Conservation (phyloP, 2,888 invertebrate genomes). For the Dasypogon diadema region DNA sequence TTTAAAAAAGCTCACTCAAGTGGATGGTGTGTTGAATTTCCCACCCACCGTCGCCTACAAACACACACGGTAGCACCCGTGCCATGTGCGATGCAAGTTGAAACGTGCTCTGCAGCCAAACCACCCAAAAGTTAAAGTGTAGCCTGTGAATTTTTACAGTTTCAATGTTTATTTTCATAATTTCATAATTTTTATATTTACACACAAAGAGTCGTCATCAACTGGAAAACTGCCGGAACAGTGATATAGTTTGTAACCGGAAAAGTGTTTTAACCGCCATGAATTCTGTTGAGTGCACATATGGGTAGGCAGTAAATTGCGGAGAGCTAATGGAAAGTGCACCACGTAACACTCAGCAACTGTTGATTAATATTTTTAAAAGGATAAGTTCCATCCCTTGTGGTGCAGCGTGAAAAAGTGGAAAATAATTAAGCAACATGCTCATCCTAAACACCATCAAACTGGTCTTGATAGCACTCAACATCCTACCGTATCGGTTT, state of each 20-base stretch:
- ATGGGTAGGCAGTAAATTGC: constrained; percentile 25
- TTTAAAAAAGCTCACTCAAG: constrained; percentile 32
- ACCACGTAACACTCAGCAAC: neutral
- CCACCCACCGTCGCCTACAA: neutral
- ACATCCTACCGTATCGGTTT: constrained; percentile 68
- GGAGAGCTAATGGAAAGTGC: constrained; percentile 1
- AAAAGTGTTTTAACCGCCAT: constrained; percentile 30
- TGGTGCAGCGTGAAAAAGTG: constrained; percentile 1
- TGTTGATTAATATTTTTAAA: constrained; percentile 22
- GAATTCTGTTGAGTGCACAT: constrained; percentile 14
- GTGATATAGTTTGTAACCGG: constrained; percentile 28
- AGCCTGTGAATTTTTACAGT: constrained; percentile 9
- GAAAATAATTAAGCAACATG: constrained; percentile 60
- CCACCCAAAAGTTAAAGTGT: constrained; percentile 34
- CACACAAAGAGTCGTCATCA: constrained; percentile 3
- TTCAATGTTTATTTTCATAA: constrained; percentile 27
- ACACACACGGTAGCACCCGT: too few relatives aligned
- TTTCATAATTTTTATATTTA: constrained; percentile 40
- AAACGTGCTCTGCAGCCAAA: constrained; percentile 10
- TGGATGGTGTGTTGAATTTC: neutral
- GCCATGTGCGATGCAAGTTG: constrained; percentile 15
- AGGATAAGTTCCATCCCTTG: neutral
- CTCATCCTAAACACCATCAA: constrained; percentile 68
- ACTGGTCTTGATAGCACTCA: constrained; percentile 67
- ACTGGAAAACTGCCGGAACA: neutral